Conservation (phyloP, 2,888 invertebrate genomes). For the Drosophila phalerata region DNA sequence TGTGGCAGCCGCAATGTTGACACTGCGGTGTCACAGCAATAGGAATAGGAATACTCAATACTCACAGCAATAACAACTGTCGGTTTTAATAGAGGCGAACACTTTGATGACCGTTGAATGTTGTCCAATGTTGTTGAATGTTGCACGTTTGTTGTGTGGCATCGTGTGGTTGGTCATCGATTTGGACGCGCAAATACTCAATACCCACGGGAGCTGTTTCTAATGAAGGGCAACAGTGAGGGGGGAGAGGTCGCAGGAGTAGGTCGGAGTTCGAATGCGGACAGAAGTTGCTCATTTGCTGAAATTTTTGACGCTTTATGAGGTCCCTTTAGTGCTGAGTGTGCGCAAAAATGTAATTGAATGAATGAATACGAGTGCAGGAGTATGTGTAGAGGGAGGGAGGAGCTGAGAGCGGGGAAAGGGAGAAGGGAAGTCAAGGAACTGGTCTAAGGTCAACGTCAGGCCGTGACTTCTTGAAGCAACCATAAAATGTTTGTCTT, state of each 20-base stretch:
- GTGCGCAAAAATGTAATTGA: conserved; percentile 81
- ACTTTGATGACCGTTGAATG: conserved; percentile 65
- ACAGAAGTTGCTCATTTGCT: conserved; percentile 66
- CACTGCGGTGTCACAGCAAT: conserved; percentile 36
- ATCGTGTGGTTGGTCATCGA: conserved; percentile 56
- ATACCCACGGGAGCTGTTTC: conserved; percentile 74
- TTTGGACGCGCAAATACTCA: conserved; percentile 57
- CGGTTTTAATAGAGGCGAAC: conserved; percentile 75
- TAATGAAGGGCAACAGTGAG: conserved; percentile 67
- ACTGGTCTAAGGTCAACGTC: conserved; percentile 47
- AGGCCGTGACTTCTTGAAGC: conserved; percentile 50
- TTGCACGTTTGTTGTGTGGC: conserved; percentile 12
- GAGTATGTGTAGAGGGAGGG: background rate
- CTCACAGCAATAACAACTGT: conserved; percentile 48
- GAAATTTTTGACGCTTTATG: conserved; percentile 81
- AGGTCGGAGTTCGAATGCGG: conserved; percentile 5
- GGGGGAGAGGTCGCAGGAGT: background rate
- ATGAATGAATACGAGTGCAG: conserved; percentile 54
- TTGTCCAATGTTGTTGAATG: conserved; percentile 36
- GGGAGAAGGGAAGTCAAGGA: conserved; percentile 3
- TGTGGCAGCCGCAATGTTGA: conserved; percentile 70
- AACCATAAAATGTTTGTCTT: conserved; percentile 78
- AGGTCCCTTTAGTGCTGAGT: conserved; percentile 81
- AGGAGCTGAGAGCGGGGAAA: background rate
- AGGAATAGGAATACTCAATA: background rate